Evolutionary conservation across 1,140 invertebrate species (phyloP), one percentile per base, ranked within the genome.

Genomic region (Rhopalosiphum padi): DNA sequence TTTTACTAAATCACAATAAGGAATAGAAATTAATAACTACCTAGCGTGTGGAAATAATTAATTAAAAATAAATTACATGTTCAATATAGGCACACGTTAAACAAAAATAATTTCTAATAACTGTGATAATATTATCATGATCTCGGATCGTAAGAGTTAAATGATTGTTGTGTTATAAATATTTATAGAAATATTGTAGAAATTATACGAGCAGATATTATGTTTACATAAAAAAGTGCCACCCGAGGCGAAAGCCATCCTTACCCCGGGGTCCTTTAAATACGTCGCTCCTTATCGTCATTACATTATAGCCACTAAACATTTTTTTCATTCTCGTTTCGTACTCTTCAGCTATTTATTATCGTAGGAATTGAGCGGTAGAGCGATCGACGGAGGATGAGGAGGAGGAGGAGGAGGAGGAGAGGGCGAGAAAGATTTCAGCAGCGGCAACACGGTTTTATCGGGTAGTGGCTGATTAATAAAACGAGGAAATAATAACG

Each of bases 401-500:
- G 0, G 35, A 41, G 25, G 35, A 41, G 77, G 77, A 35, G 0
- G 35, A 85, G 7, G 37, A 18, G 21, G 77, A 23, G 25, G 35
- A 37, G 6, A 22, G 11, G 30, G 11, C 30, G 60, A 7, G 37
- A 85, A 37, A 85, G 82, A 41, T 85, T 85, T 41, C 82, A 9
- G 41, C 82, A 9, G 41, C 4, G 86, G 23, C 46, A 15, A 87
- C 86, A 15, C 0, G 86, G 60, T 68, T 68, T 68, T 68, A 68
- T 41, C 41, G 86, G 41, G 86, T 51, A 53, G 46, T 23, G 37
- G 18, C 89, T 68, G 89, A 90, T 90, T 90, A 68, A 90, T 90
- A 90, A 90, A 90, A 90, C 55, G 89, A 43, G 53, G 35, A 90
- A 60, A 68, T 90, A 90, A 90, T 68, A 90, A 90, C 89, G 53